These are phyloP conservation scores for Pseudococcus jackbeardsleyi DNA, from an alignment of 2,888 invertebrate genomes.

Conservation along the genomic window DNA sequence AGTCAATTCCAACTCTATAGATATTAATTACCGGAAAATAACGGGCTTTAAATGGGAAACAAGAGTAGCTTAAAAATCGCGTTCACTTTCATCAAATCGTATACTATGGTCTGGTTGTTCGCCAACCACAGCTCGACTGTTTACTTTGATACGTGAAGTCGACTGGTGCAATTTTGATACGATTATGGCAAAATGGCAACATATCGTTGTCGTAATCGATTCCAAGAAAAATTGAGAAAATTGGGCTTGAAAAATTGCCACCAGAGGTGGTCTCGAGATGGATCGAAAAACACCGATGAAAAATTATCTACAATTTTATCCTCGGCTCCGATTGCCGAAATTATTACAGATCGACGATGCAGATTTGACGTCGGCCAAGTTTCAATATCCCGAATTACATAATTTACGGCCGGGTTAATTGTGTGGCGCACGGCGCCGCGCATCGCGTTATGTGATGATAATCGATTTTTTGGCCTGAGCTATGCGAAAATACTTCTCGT, in stretches of 20 bases:
- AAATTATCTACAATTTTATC: conserved; percentile 14
- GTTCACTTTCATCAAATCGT: conserved; percentile 32
- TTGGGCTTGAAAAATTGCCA: neutral
- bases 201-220: no score
- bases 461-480: conserved; percentile 34
- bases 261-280: neutral
- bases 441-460: conserved; percentile 32
- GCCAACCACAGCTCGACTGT: neutral
- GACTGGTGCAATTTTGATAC: neutral
- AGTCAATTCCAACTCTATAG: conserved; percentile 4
- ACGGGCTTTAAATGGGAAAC: conserved; percentile 22
- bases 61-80: conserved; percentile 16
- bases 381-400: conserved; percentile 1
- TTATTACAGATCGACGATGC: neutral
- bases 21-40: conserved; percentile 55
- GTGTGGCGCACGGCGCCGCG: neutral
- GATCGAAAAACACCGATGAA: neutral
- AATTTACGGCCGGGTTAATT: conserved; percentile 42
- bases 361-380: neutral
- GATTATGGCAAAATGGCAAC: neutral
- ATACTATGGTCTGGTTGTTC: neutral
- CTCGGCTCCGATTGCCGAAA: neutral
- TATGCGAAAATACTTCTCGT: conserved; percentile 13
- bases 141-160: neutral
- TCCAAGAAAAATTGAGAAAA: neutral